Conservation (phyloP, 2,888 invertebrate genomes). For the Nomada ruficornis region DNA sequence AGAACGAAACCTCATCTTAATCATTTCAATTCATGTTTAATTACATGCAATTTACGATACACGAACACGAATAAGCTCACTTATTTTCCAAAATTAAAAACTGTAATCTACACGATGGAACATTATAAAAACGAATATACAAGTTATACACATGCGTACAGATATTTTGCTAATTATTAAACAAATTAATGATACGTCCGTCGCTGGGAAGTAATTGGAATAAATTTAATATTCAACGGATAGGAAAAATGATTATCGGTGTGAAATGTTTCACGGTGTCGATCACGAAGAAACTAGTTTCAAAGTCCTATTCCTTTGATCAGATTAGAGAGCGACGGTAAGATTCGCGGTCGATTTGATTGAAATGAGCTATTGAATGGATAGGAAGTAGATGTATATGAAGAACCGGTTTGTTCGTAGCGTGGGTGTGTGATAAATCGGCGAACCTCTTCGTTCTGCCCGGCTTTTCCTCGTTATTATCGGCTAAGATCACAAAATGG, state of each 20-base stretch:
- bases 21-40: too few relatives aligned
- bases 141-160: too few relatives aligned
- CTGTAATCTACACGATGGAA: too few relatives aligned
- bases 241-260: neutral
- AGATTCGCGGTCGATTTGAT: constrained; percentile 40
- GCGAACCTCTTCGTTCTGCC: constrained; percentile 26
- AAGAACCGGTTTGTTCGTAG: constrained; percentile 58
- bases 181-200: neutral
- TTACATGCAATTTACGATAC: too few relatives aligned
- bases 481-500: neutral
- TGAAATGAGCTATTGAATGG: constrained; percentile 46
- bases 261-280: neutral
- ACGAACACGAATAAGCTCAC: too few relatives aligned
- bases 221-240: neutral
- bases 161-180: neutral
- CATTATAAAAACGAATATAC: too few relatives aligned
- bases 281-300: neutral
- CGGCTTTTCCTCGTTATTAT: constrained; percentile 43
- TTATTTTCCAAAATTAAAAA: too few relatives aligned
- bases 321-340: constrained; percentile 5
- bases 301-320: neutral
- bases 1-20: too few relatives aligned
- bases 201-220: too few relatives aligned
- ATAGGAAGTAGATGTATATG: constrained; percentile 37
- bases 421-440: constrained; percentile 54